These are phyloP conservation scores for Philaenus spumarius DNA, from an alignment of 1,140 invertebrate genomes.

Conservation along the genomic window DNA sequence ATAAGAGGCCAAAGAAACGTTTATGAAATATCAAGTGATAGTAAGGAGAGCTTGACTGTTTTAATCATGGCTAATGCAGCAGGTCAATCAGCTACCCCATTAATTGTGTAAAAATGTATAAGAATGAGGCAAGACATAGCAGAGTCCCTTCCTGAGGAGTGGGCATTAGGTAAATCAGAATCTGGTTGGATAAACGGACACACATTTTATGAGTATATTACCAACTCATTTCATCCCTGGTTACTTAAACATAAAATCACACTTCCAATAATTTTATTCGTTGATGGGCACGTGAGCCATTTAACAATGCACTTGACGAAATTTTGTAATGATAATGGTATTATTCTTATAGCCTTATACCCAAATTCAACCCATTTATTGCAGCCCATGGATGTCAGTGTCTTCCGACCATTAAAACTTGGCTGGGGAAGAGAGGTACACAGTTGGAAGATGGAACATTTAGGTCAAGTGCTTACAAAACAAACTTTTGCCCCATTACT, in stretches of 20 bases:
- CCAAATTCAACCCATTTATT: constrained; percentile 41
- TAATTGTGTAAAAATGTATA: too few species aligned
- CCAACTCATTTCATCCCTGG: constrained; percentile 23
- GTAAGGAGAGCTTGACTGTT: too few species aligned
- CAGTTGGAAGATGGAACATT: constrained; percentile 19
- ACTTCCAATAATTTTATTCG: constrained; percentile 36
- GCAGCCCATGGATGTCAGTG: constrained; percentile 38
- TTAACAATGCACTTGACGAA: constrained; percentile 34
- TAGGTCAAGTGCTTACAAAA: constrained; percentile 25
- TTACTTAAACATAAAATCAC: constrained; percentile 18
- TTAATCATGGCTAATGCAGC: too few species aligned
- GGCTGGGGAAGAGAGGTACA: constrained; percentile 34
- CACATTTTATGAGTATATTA: constrained; percentile 18
- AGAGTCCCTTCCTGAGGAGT: too few species aligned
- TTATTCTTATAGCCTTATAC: constrained; percentile 37
- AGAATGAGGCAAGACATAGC: too few species aligned
- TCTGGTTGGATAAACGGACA: constrained; percentile 18
- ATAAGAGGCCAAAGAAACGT: too few species aligned
- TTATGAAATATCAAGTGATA: too few species aligned
- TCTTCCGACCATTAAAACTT: constrained; percentile 36
- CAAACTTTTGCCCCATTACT: constrained; percentile 14
- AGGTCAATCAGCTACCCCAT: too few species aligned
- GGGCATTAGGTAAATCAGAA: too few species aligned
- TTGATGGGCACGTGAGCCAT: constrained; percentile 40
- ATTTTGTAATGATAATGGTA: constrained; percentile 38